Evolutionary conservation across 2,797 vertebrate species (phyloP), one percentile per base, ranked within the genome.

Genomic region (Ispidina picta): DNA sequence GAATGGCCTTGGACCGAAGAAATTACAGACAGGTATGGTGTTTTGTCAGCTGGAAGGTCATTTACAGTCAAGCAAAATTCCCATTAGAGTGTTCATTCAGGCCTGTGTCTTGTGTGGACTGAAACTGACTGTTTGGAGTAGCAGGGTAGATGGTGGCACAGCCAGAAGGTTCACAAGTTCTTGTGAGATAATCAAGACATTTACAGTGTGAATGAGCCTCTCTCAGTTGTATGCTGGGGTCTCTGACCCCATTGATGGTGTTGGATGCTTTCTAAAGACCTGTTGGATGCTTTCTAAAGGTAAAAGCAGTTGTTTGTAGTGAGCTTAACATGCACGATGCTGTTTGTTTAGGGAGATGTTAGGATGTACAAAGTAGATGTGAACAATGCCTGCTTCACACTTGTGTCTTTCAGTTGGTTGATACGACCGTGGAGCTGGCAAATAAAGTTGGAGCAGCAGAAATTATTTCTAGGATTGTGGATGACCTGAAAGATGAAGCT

Each of bases 371-470:
- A 66, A 64, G 44, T 26, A 19, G 31, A 26, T 79, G 46, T 77
- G 43, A 63, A n/a, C 18, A 14, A 10, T 13, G 8, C 5, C 69
- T 79, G 10, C 28, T 65, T 86, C 60, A 41, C 15, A 3, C 43
- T 58, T 83, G 21, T 95, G 0, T 59, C 1, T 70, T 96, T 52
- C 93, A 99, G 99, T 96, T 99, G 97, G 99, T 99, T 92, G 99
- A 99, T 96, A 99, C 99, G 49, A 99, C 99, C 5, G 99, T 99
- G 95, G 99, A 99, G 90, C 96, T 99, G 97, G 99, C 99, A 85
- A 99, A 99, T 97, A 99, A 99, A 98, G 99, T 99, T 62, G 99
- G 99, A 69, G 99, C 99, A 21, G 99, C 99, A 54, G 99, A 99
- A 97, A 99, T 99, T 82, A 99, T 99, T 91, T 99, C 99, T 7